phyloP scores from a whole-genome alignment of 2,888 invertebrate species.

The Lasioglossum figueresi region DNA sequence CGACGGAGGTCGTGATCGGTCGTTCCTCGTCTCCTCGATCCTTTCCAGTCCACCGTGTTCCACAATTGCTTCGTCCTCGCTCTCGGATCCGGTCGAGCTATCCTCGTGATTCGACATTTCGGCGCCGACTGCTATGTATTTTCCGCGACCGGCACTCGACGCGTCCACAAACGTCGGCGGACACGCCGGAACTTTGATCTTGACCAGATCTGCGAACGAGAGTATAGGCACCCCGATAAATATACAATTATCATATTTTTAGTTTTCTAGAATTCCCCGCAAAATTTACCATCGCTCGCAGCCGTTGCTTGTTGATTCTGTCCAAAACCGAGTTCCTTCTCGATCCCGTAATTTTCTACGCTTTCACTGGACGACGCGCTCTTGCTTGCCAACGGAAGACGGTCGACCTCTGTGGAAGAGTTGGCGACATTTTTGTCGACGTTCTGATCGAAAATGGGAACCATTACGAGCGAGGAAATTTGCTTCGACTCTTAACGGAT shows the following conservation, averaged over 20 bases:
- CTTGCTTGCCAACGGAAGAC: neutral
- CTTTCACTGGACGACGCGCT: neutral
- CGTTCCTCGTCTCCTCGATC: neutral
- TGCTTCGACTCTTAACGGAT: slow-evolving; percentile 50
- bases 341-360: neutral
- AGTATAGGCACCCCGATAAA: slow-evolving; percentile 28
- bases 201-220: slow-evolving; percentile 53
- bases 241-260: slow-evolving; percentile 49
- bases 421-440: slow-evolving; percentile 17
- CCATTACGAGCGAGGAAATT: slow-evolving; percentile 24
- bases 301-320: neutral
- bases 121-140: slow-evolving; percentile 73
- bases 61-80: slow-evolving; percentile 67
- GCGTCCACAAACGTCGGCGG: slow-evolving; percentile 53
- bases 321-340: neutral
- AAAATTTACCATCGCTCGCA: slow-evolving; percentile 25
- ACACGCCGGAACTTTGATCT: slow-evolving; percentile 54
- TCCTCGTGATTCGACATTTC: slow-evolving; percentile 81
- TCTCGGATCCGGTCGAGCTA: slow-evolving; percentile 73
- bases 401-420: neutral
- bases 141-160: slow-evolving; percentile 45
- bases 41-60: neutral
- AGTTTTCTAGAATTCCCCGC: slow-evolving; percentile 2
- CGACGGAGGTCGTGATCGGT: slow-evolving; percentile 14
- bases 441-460: slow-evolving; percentile 30